Base-by-base conservation (phyloP, 2,888 invertebrate species). In the Alloscopus bannaensis region DNA sequence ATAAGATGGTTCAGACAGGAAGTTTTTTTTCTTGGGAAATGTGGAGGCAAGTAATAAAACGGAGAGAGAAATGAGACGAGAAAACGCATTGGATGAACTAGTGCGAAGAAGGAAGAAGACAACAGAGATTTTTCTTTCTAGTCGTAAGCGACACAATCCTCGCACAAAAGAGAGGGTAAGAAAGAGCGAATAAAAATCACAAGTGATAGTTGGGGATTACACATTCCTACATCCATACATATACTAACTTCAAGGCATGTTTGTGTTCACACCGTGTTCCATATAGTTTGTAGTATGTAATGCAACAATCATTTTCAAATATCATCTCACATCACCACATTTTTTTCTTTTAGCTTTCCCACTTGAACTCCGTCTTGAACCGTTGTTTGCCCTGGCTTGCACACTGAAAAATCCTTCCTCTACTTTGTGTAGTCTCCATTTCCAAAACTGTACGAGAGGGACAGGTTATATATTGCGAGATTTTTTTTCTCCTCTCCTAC, bases 321-420 rank as follows among this genome's bases (percentile, higher is more conserved):
- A 72, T 72, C 64, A 72, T 64, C 64, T 64, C 70, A 59, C 72
- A 59, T 72, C 72, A 52, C 72, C 72, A 72, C 64, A 72, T 72
- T 72, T 72, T 64, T 55, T 52, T 64, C n/a, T n/a, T n/a, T 22
- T 47, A 64, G 40, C 36, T 55, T 62, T 16, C 36, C 72, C 71
- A 71, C 71, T 69, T 69, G 69, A 69, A 69, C 64, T 64, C 36
- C 24, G 2, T 64, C 42, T 64, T 47, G 29, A 29, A n/a, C 28
- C 18, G 64, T 28, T 47, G 28, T 65, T 66, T 18, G 29, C 13
- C 18, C 26, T 62, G 26, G n/a, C n/a, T n/a, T n/a, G n/a, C n/a
- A n/a, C n/a, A n/a, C n/a, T n/a, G n/a, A n/a, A n/a, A n/a, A n/a
- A n/a, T n/a, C n/a, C n/a, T n/a, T n/a, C n/a, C n/a, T n/a, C n/a